Percentiles rank a stretch among this genome's conserved stretches.
These are phyloP conservation scores for Electrophaes corylata DNA, from an alignment of 2,888 invertebrate genomes.

Conservation along the genomic window DNA sequence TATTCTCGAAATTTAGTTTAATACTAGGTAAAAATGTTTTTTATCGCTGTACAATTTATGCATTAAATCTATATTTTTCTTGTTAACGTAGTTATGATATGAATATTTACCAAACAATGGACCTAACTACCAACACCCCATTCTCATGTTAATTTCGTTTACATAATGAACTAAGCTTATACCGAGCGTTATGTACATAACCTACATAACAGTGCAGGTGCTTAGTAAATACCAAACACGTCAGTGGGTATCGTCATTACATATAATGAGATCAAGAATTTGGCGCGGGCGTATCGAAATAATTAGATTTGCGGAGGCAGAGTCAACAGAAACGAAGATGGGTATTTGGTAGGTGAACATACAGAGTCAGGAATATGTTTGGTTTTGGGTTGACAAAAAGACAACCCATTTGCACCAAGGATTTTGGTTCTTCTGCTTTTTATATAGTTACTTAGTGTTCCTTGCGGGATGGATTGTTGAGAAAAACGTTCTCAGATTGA, in stretches of 20 bases:
- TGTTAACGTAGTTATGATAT: no score
- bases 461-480: no score
- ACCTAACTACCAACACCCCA: neutral
- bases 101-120: neutral
- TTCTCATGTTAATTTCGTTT: constrained; percentile 2
- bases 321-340: constrained; percentile 11
- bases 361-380: neutral
- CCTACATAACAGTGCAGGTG: constrained; percentile 11
- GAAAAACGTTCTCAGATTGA: no score
- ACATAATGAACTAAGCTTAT: constrained; percentile 8
- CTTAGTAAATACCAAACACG: constrained; percentile 16
- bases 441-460: no score
- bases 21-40: no score
- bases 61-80: no score
- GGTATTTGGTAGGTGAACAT: neutral
- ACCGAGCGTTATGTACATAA: constrained; percentile 10
- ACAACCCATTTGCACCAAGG: no score
- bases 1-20: no score
- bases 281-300: constrained; percentile 24
- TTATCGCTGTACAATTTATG: no score
- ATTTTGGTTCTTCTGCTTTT: no score
- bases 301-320: constrained; percentile 24
- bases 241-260: constrained; percentile 21
- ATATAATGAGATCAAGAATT: constrained; percentile 34
- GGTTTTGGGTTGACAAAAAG: neutral